Evolutionary conservation across 2,113 vertebrate species (phyloP).

Genomic region (Psilopogon haemacephalus): DNA sequence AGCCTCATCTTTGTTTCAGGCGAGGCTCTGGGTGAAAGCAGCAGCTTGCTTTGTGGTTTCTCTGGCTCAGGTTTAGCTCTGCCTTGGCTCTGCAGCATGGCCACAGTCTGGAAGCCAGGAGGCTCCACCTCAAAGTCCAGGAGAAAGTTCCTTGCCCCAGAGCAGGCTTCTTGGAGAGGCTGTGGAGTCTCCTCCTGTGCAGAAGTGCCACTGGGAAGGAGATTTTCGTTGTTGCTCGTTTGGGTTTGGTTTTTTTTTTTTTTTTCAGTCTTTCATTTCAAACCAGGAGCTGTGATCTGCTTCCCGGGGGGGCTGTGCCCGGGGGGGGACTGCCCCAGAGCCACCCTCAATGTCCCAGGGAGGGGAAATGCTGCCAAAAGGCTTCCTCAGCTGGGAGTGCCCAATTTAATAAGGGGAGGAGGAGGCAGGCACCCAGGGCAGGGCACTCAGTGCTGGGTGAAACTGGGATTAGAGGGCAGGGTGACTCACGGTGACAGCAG

Average conservation of each 20-base stretch:
- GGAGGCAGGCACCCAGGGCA: fast-evolving
- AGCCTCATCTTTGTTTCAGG: background rate
- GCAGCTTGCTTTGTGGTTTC: background rate
- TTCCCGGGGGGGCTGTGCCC: background rate
- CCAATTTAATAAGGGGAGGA: background rate
- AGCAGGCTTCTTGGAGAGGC: too few relatives aligned
- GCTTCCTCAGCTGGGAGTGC: background rate
- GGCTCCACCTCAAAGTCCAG: too few relatives aligned
- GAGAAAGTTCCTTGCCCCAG: too few relatives aligned
- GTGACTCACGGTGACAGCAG: background rate
- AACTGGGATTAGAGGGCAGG: background rate
- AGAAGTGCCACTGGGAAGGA: background rate
- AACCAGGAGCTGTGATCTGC: background rate
- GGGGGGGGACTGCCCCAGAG: fast-evolving
- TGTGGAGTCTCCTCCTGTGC: too few relatives aligned
- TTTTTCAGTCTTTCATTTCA: background rate
- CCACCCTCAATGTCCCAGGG: background rate
- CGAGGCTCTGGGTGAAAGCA: background rate
- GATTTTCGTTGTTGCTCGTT: background rate
- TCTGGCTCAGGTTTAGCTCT: background rate
- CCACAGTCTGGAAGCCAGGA: too few relatives aligned
- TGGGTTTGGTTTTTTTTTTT: fast-evolving
- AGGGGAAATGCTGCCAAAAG: background rate
- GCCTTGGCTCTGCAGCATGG: background rate
- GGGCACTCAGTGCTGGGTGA: background rate